Percentiles rank a stretch among this genome's conserved stretches.
These are phyloP conservation scores for Trachelus stipa DNA, from an alignment of 2,888 invertebrate species.

Conservation along the genomic window DNA sequence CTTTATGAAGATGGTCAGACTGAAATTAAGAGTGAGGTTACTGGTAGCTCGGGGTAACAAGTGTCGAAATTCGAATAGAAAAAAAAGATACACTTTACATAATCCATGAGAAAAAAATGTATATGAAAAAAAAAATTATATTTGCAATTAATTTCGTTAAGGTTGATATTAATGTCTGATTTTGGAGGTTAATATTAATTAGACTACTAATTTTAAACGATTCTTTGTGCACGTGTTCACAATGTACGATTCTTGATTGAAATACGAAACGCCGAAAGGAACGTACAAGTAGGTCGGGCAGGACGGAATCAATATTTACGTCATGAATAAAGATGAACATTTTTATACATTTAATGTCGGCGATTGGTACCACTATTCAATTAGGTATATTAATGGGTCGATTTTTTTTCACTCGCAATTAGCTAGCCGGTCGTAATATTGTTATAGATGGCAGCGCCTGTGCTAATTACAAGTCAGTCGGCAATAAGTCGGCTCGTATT, in stretches of 20 bases:
- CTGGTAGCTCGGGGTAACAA: background rate
- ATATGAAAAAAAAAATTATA: background rate
- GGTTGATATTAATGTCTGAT: too few relatives aligned
- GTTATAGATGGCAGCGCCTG: background rate
- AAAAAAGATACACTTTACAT: background rate
- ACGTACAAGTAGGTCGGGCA: background rate
- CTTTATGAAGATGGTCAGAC: background rate
- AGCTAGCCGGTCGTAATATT: background rate
- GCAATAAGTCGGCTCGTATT: background rate
- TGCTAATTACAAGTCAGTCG: background rate
- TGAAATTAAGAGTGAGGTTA: background rate
- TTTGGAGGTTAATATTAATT: background rate
- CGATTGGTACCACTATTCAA: background rate
- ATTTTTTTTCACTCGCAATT: background rate
- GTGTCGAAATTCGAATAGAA: background rate
- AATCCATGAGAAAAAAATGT: background rate
- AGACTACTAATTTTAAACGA: background rate
- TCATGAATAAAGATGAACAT: background rate
- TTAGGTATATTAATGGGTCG: background rate
- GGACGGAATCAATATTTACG: background rate
- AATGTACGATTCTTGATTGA: background rate
- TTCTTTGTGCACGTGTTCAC: background rate
- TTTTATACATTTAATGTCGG: background rate
- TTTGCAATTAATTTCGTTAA: too few relatives aligned
- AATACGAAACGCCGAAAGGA: background rate